Evolutionary conservation across 2,113 vertebrate species (phyloP).

Genomic region (Canis aureus): DNA sequence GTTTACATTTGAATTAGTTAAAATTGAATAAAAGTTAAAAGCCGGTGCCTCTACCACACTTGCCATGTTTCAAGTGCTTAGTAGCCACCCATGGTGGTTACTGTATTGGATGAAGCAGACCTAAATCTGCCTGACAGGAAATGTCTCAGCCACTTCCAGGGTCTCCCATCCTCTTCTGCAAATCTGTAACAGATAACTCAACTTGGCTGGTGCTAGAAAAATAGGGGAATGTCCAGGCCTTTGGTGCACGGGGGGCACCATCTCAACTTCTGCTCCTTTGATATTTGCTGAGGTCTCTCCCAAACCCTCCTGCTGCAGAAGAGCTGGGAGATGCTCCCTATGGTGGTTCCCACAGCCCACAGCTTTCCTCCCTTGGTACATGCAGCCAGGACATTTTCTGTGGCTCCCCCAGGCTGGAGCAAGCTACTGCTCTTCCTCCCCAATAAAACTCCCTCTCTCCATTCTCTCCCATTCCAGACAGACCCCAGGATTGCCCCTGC

Average conservation of each 20-base stretch:
- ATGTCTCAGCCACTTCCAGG: neutral
- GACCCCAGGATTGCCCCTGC: neutral
- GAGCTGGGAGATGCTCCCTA: neutral
- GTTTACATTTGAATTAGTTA: neutral
- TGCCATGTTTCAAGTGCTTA: neutral
- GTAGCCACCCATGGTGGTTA: neutral
- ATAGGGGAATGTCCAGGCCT: neutral
- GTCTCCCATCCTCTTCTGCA: no score
- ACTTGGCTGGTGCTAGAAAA: neutral
- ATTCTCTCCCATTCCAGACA: neutral
- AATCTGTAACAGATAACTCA: neutral
- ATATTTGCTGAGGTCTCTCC: neutral
- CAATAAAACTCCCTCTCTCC: neutral
- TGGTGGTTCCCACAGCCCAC: neutral
- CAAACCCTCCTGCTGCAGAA: no score
- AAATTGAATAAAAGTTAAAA: neutral
- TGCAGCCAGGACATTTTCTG: neutral
- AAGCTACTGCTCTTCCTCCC: neutral
- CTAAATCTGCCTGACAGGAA: neutral
- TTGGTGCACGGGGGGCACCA: neutral
- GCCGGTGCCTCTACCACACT: rapidly evolving
- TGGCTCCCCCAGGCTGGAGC: no score
- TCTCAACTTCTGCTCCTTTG: neutral
- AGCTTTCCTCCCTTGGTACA: neutral
- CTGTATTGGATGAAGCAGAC: neutral